These are phyloP conservation scores for Nibea albiflora DNA, from an alignment of 2,113 vertebrate species.

Conservation along the genomic window DNA sequence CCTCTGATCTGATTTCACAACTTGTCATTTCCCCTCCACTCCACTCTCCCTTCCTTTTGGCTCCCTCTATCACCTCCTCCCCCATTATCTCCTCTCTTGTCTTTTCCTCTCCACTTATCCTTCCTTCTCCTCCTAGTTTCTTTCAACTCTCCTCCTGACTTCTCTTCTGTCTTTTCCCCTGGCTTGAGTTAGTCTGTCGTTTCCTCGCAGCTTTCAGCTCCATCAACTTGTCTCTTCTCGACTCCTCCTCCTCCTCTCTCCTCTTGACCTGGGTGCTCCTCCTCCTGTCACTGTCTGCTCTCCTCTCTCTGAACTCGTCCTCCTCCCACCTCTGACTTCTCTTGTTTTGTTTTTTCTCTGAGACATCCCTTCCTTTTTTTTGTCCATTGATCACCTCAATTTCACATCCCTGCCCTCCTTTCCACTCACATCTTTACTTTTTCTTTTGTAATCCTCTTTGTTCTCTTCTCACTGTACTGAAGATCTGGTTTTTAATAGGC, in stretches of 20 bases:
- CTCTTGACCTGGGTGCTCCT: slow-evolving; percentile 38
- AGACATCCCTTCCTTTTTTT: slow-evolving; percentile 17
- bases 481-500: slow-evolving; percentile 32
- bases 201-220: slow-evolving; percentile 14
- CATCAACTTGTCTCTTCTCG: slow-evolving; percentile 16
- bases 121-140: not conserved
- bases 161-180: slow-evolving; percentile 10
- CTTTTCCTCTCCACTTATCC: slow-evolving; percentile 6
- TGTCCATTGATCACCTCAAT: slow-evolving; percentile 13
- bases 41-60: not conserved
- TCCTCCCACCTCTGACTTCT: slow-evolving; percentile 16
- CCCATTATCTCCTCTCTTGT: slow-evolving; percentile 3
- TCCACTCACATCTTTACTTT: not conserved
- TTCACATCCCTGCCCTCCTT: slow-evolving; percentile 8
- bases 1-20: slow-evolving; percentile 15
- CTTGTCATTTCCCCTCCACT: not conserved
- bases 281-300: slow-evolving; percentile 33
- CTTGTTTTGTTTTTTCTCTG: not conserved
- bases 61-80: not conserved
- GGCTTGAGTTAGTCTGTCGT: slow-evolving; percentile 33
- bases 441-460: not conserved
- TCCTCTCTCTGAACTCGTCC: slow-evolving; percentile 11
- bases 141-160: not conserved
- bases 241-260: slow-evolving; percentile 23
- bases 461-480: not conserved